These are phyloP conservation scores for Hyposoter dolosus DNA, from an alignment of 2,888 invertebrate genomes.

Conservation along the genomic window DNA sequence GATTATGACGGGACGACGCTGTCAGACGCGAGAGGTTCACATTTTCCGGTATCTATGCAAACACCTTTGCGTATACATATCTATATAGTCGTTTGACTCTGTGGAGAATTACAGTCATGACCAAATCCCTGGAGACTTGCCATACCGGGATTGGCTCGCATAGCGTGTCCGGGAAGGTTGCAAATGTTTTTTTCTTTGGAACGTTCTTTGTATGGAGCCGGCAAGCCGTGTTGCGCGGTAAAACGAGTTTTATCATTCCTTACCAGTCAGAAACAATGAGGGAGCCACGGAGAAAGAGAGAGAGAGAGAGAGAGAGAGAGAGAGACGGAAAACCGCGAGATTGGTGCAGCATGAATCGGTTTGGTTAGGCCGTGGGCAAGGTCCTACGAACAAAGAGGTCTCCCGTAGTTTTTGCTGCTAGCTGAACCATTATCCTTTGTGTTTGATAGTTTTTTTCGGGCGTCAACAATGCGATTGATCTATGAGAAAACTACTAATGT, in stretches of 20 bases:
- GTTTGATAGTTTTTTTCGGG: slow-evolving; percentile 20
- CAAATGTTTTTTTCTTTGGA: slow-evolving; percentile 39
- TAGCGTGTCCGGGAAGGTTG: slow-evolving; percentile 58
- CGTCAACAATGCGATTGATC: slow-evolving; percentile 38
- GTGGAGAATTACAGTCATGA: slow-evolving; percentile 48
- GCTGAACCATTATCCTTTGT: slow-evolving; percentile 58
- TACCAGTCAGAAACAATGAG: slow-evolving; percentile 71
- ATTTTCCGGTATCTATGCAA: slow-evolving; percentile 18
- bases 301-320: no score
- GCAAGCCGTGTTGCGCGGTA: slow-evolving; percentile 61
- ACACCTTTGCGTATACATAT: slow-evolving; percentile 25
- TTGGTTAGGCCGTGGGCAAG: slow-evolving; percentile 60
- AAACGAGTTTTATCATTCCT: slow-evolving; percentile 72
- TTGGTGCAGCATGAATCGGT: slow-evolving; percentile 60
- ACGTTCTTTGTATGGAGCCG: slow-evolving; percentile 65
- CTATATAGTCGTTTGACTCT: slow-evolving; percentile 11
- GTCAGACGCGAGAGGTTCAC: slow-evolving; percentile 18
- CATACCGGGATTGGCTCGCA: slow-evolving; percentile 57
- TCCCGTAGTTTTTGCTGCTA: slow-evolving; percentile 40
- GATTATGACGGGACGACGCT: neutral
- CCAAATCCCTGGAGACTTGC: slow-evolving; percentile 57
- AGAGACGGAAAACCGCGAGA: slow-evolving; percentile 38
- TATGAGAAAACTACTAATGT: slow-evolving; percentile 29
- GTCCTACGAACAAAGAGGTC: slow-evolving; percentile 60
- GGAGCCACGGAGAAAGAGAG: slow-evolving; percentile 51